A percentile compares a stretch with the other conserved stretches of the same genome.
Evolutionary conservation across 2,113 vertebrate genomes (phyloP).

Genomic region (Antidorcas marsupialis): DNA sequence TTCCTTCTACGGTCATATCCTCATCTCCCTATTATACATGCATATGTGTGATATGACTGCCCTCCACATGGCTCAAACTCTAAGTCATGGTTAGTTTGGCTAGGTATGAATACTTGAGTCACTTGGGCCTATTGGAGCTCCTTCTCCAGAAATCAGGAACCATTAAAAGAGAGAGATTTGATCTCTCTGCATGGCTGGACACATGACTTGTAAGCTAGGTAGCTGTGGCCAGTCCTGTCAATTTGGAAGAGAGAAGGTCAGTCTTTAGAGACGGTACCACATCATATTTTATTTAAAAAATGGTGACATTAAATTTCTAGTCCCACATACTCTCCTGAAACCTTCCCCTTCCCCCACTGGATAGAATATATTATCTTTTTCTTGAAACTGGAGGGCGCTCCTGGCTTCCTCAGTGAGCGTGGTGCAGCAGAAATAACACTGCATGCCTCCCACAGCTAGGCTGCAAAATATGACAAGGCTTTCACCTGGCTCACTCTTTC

Average conservation of each 20-base stretch:
- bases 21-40: neutral
- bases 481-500: neutral
- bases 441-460: neutral
- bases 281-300: neutral
- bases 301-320: neutral
- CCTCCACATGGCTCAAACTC: neutral
- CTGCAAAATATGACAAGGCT: neutral
- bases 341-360: neutral
- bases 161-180: neutral
- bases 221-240: neutral
- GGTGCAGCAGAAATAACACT: accelerated
- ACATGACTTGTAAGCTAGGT: neutral
- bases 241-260: neutral
- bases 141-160: neutral
- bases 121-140: neutral
- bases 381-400: neutral
- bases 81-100: neutral
- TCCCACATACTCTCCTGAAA: neutral
- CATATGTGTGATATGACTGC: neutral
- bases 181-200: neutral
- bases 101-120: neutral
- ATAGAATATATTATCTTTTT: neutral
- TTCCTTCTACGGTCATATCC: neutral
- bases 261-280: neutral
- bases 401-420: neutral